phyloP scores from a whole-genome alignment of 2,797 vertebrate species.

The Atherinosoma microstoma region DNA sequence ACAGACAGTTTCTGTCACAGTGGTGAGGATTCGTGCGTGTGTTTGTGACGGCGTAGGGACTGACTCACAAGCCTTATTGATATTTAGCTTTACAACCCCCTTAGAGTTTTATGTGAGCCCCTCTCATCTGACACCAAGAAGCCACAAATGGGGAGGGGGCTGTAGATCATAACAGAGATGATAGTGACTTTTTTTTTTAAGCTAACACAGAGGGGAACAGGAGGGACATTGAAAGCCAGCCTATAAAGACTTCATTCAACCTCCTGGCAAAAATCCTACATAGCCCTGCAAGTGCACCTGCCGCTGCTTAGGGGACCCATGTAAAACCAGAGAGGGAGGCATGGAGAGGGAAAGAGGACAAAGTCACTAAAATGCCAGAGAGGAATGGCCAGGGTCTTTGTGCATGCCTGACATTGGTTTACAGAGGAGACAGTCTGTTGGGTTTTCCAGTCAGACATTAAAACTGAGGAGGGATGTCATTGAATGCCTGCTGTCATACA shows the following conservation, averaged over 20 bases:
- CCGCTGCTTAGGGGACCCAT: conserved; percentile 57
- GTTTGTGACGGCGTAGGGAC: conserved; percentile 1
- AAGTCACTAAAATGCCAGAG: conserved; percentile 35
- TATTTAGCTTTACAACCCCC: conserved; percentile 59
- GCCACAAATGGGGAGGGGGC: conserved; percentile 53
- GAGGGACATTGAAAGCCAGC: conserved; percentile 72
- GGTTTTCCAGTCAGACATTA: conserved; percentile 40
- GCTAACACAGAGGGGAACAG: conserved; percentile 70
- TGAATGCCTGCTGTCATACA: conserved; percentile 23
- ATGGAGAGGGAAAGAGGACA: conserved; percentile 43
- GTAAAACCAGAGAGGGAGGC: conserved; percentile 56
- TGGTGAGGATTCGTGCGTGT: conserved; percentile 9
- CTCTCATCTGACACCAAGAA: conserved; percentile 37
- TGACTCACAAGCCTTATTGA: conserved; percentile 62
- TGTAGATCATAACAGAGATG: conserved; percentile 82
- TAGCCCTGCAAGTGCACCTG: conserved; percentile 73
- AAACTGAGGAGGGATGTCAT: conserved; percentile 26
- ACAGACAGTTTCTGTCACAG: conserved; percentile 53
- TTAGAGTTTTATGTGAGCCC: conserved; percentile 49
- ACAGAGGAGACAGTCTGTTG: conserved; percentile 49
- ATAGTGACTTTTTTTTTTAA: conserved; percentile 75
- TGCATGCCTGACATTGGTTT: conserved; percentile 32
- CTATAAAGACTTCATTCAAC: conserved; percentile 82
- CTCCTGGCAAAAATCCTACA: conserved; percentile 63
- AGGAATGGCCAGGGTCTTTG: conserved; percentile 47